phyloP scores from a whole-genome alignment of 2,888 invertebrate species.

The Acanthoscelides obtectus region DNA sequence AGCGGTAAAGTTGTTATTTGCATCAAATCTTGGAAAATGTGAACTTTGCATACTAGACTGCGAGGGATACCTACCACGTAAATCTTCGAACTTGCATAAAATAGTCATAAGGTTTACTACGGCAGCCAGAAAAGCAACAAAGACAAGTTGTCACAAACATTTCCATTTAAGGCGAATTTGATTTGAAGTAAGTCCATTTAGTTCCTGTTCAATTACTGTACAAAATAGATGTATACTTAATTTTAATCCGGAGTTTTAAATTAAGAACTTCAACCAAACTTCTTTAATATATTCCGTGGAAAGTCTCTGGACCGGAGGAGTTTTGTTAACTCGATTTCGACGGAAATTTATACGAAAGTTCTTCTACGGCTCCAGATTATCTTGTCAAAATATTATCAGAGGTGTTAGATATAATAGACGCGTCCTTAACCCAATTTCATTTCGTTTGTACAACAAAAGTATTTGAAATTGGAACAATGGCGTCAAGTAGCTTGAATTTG shows the following conservation, averaged over 20 bases:
- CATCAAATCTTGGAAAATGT: too few relatives aligned
- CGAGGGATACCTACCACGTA: too few relatives aligned
- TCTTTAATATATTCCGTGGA: constrained; percentile 24
- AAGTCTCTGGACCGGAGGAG: constrained; percentile 8
- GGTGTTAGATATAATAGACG: neutral
- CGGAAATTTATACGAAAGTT: neutral
- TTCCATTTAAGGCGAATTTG: neutral
- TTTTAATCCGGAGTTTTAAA: constrained; percentile 17
- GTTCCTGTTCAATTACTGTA: constrained; percentile 21
- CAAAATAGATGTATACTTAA: constrained; percentile 23
- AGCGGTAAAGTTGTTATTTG: too few relatives aligned
- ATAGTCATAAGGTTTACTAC: too few relatives aligned
- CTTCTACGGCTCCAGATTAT: neutral
- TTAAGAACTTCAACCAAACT: constrained; percentile 24
- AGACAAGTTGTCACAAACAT: neutral
- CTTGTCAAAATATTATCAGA: neutral
- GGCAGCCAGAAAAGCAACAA: neutral
- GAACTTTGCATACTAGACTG: too few relatives aligned
- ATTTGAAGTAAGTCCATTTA: constrained; percentile 6
- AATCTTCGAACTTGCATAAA: too few relatives aligned
- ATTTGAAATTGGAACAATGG: too few relatives aligned
- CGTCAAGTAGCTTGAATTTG: too few relatives aligned
- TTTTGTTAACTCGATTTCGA: constrained; percentile 3
- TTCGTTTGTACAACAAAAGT: too few relatives aligned
- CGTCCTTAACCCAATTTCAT: neutral